These are phyloP conservation scores for Turritopsis rubra DNA, from an alignment of 30 jellyfish, hydroid and myxozoan genomes.

Conservation along the genomic window DNA sequence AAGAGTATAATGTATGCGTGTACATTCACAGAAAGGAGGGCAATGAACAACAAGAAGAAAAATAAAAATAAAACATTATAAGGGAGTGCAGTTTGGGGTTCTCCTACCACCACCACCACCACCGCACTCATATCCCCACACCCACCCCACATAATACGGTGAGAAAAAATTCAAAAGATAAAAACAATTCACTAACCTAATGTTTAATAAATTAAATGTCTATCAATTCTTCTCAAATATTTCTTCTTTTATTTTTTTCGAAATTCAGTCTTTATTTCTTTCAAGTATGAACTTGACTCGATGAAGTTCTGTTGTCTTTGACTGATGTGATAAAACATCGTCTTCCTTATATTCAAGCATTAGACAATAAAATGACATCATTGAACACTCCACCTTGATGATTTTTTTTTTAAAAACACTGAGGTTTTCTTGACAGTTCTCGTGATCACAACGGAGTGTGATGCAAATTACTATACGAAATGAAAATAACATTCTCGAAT, in stretches of 20 bases:
- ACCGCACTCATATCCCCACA: no score
- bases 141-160: not conserved
- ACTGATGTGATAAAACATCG: not conserved
- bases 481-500: not conserved
- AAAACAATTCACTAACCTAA: not conserved
- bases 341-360: not conserved
- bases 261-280: not conserved
- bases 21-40: no score
- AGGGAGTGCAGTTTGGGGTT: no score
- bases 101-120: no score
- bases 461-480: not conserved
- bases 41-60: no score
- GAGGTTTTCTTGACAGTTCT: not conserved
- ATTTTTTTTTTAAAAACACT: not conserved
- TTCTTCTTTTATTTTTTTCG: not conserved
- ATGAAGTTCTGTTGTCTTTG: not conserved
- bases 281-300: not conserved
- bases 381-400: not conserved
- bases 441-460: not conserved
- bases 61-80: no score
- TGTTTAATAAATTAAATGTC: not conserved
- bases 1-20: no score
- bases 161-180: not conserved
- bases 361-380: not conserved
- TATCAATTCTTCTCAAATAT: not conserved